phyloP scores from a whole-genome alignment of 1,140 invertebrate genomes.

The Diprion similis region DNA sequence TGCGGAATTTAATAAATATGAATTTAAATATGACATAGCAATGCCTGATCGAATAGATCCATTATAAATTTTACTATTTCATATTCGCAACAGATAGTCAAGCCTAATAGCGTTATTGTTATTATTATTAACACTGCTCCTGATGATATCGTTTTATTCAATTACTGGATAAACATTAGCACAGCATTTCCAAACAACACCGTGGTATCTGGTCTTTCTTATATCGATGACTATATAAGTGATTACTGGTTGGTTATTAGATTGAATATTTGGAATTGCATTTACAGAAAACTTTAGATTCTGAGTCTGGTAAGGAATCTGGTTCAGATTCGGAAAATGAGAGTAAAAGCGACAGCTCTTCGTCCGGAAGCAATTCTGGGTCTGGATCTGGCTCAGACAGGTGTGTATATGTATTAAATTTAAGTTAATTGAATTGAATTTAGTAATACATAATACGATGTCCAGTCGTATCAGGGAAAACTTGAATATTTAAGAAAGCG shows the following conservation, averaged over 20 bases:
- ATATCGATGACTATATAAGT: background rate
- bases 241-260: background rate
- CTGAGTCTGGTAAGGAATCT: conserved; percentile 71
- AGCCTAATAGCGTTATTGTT: background rate
- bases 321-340: conserved; percentile 71
- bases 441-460: too few relatives aligned
- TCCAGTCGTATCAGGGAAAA: too few relatives aligned
- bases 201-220: background rate
- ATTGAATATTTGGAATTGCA: conserved; percentile 28
- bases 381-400: conserved; percentile 69
- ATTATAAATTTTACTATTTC: too few relatives aligned
- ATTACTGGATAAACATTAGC: background rate
- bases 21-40: too few relatives aligned
- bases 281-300: conserved; percentile 67
- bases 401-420: conserved; percentile 44
- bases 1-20: too few relatives aligned
- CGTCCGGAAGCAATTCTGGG: conserved; percentile 64
- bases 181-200: background rate
- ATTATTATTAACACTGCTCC: background rate
- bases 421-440: too few relatives aligned
- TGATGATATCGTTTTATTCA: background rate
- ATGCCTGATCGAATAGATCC: too few relatives aligned
- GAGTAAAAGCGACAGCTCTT: conserved; percentile 68
- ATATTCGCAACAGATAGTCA: background rate
- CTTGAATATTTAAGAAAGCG: too few relatives aligned